Percentiles rank a stretch among this genome's conserved stretches.
Evolutionary conservation across 1,140 invertebrate genomes (phyloP).

Genomic region (Atopsyche davidsoni): DNA sequence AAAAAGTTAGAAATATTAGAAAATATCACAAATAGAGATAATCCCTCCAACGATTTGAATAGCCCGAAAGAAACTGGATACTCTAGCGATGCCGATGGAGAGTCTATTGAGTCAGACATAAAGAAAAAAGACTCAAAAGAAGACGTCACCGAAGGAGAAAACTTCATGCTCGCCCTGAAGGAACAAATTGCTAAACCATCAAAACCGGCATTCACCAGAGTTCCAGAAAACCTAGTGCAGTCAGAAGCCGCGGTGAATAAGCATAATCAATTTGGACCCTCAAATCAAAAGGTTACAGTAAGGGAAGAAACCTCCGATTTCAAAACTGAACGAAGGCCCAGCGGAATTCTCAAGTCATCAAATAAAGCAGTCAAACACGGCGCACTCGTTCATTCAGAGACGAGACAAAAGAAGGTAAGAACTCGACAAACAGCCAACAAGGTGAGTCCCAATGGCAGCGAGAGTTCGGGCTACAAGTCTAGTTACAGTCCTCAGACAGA

Average conservation of each 20-base stretch:
- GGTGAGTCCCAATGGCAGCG: slow-evolving; percentile 45
- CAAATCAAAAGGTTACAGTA: slow-evolving; percentile 14
- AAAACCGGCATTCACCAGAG: slow-evolving; percentile 12
- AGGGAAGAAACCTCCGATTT: slow-evolving; percentile 5
- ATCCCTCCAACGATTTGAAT: slow-evolving; percentile 10
- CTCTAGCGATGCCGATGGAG: slow-evolving; percentile 13
- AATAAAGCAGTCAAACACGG: slow-evolving; percentile 25
- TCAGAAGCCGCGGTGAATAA: neutral
- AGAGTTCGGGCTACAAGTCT: slow-evolving; percentile 54
- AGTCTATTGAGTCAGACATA: slow-evolving; percentile 15
- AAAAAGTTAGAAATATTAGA: slow-evolving; percentile 47
- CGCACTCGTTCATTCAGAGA: slow-evolving; percentile 9
- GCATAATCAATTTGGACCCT: neutral
- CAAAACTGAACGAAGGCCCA: slow-evolving; percentile 30
- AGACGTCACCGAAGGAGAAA: slow-evolving; percentile 15
- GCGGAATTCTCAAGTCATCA: slow-evolving; percentile 32
- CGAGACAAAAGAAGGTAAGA: slow-evolving; percentile 11
- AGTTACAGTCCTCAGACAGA: slow-evolving; percentile 43
- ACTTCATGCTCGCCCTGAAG: slow-evolving; percentile 25
- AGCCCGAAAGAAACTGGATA: slow-evolving; percentile 6
- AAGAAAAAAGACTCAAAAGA: slow-evolving; percentile 13
- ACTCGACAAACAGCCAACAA: slow-evolving; percentile 1
- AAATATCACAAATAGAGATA: slow-evolving; percentile 31
- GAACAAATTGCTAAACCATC: slow-evolving; percentile 15
- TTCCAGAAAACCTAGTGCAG: neutral